Evolutionary conservation across 2,888 invertebrate genomes (phyloP), one percentile per base, ranked within the genome.

Genomic region (Leptarthrus brevirostris): DNA sequence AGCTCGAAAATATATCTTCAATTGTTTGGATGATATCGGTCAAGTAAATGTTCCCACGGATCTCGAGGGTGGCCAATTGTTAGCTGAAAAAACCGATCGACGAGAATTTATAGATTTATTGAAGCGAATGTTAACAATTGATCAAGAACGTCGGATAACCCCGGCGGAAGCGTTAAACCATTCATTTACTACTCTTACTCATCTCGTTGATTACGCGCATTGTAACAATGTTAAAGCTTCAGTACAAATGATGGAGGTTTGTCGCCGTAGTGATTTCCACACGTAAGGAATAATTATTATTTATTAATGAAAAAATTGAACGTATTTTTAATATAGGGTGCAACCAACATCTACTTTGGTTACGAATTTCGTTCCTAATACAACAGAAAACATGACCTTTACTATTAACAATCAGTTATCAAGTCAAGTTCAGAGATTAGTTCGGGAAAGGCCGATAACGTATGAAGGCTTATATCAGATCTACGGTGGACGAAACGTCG

Each of bases 1-100:
- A 87, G 98, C 98, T 3, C 88, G 99, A 81, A 99, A 99, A 86
- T 99, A 99, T 86, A 98, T 99, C 81, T 99, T 99, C 87, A 98
- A 98, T 87, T 97, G 97, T 86, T 89, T 99, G 79, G 99, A 99
- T 83, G 99, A 99, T 85, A 98, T 99, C 84, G 96, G 94, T 77
- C 94, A 96, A 87, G 96, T 97, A 5, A 97, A 97, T 83, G 96
- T 96, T 78, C 96, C 96, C 76, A 96, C 95, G n/a, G 97, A 98
- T 86, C 88, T 98, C 80, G 98, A 98, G 86, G 97, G 97, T 24
- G 95, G 96, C 76, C 98, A 99, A 84, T 87, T 98, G 78, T 86
- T 98, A 82, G 97, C 97, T 0, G 99, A 99, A 86, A 98, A 98
- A 85, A 95, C 96, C 26, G 99, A 99, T 86, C 89, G 98, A 76